A percentile compares a stretch with the other conserved stretches of the same genome.
Evolutionary conservation across 2,113 vertebrate genomes (phyloP).

Genomic region (Hippocampus mohnikei): DNA sequence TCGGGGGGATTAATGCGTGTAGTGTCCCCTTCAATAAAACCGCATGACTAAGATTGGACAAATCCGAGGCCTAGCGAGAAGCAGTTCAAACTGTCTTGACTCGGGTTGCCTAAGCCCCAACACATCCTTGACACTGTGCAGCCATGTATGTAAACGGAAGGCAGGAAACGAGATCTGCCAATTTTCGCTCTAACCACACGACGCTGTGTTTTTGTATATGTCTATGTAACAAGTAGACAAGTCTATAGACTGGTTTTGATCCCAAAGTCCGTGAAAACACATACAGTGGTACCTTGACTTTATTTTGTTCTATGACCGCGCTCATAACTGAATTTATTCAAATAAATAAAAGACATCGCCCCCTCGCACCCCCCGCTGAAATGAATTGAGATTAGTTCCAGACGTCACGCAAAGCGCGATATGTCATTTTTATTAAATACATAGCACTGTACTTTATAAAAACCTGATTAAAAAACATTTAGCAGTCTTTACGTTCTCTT

Average conservation of each 20-base stretch:
- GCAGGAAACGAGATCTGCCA: conserved; percentile 38
- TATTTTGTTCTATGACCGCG: not conserved
- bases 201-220: conserved; percentile 37
- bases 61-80: conserved; percentile 6
- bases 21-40: conserved; percentile 30
- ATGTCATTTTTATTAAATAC: no score
- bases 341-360: not conserved
- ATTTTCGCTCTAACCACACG: conserved; percentile 36
- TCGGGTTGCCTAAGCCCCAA: conserved; percentile 27
- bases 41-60: conserved; percentile 22
- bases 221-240: conserved; percentile 42
- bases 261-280: conserved; percentile 49
- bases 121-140: conserved; percentile 47
- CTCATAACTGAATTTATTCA: not conserved
- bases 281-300: conserved; percentile 1
- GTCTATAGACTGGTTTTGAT: conserved; percentile 45
- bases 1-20: conserved; percentile 14
- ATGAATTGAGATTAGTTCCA: not conserved
- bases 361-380: not conserved
- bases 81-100: conserved; percentile 21
- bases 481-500: no score
- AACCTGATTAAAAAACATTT: no score
- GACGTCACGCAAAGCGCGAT: no score
- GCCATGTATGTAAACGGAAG: conserved; percentile 31
- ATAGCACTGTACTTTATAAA: no score